Evolutionary conservation across 2,113 vertebrate species (phyloP).

Genomic region (Thryonomys swinderianus): DNA sequence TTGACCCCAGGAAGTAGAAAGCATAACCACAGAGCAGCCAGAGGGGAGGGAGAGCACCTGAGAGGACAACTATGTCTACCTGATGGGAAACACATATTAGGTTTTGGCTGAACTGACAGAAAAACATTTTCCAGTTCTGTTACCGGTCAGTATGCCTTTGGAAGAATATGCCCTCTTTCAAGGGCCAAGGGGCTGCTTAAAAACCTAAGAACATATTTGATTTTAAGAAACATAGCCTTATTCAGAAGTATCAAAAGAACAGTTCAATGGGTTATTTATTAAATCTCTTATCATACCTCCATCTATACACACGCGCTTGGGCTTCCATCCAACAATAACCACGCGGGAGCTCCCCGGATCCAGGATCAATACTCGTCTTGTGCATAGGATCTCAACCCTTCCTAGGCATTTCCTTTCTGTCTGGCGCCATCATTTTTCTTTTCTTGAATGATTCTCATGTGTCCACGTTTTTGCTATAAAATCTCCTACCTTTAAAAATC

Average conservation of each 20-base stretch:
- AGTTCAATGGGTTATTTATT: background rate
- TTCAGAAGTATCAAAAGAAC: background rate
- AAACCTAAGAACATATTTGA: background rate
- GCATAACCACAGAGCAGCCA: background rate
- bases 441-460: background rate
- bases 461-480: background rate
- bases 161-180: background rate
- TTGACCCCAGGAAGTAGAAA: background rate
- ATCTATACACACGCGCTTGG: background rate
- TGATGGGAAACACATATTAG: background rate
- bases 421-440: background rate
- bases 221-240: slow-evolving; percentile 28
- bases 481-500: background rate
- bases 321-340: background rate
- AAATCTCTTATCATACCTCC: background rate
- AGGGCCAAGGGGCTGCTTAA: background rate
- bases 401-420: background rate
- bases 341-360: background rate
- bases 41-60: background rate
- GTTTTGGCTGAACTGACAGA: background rate
- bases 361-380: background rate
- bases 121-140: background rate
- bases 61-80: background rate
- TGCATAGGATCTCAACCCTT: background rate
- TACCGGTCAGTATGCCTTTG: background rate